phyloP scores from a whole-genome alignment of 2,113 vertebrate genomes.

The Larimichthys crocea region DNA sequence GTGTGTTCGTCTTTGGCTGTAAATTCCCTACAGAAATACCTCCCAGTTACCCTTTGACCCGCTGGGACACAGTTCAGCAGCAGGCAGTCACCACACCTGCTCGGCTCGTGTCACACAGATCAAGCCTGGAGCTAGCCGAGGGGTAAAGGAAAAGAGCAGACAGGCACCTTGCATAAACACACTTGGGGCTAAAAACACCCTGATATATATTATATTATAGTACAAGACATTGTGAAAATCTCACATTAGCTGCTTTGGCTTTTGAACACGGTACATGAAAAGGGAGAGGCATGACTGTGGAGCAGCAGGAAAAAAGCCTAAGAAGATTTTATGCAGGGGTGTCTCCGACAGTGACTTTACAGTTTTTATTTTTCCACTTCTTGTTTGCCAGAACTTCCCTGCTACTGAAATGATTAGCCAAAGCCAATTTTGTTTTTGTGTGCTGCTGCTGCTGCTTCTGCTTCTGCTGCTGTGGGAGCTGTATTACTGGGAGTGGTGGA shows the following conservation, averaged over 20 bases:
- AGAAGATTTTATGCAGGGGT: slow-evolving; percentile 66
- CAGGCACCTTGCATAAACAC: slow-evolving; percentile 32
- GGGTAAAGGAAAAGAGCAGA: slow-evolving; percentile 13
- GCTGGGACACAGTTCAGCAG: slow-evolving; percentile 72
- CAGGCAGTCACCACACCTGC: slow-evolving; percentile 77
- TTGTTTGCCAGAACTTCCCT: slow-evolving; percentile 65
- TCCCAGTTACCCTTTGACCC: slow-evolving; percentile 83
- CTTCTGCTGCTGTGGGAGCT: slow-evolving; percentile 55
- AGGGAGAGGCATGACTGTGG: slow-evolving; percentile 52
- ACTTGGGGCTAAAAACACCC: background rate
- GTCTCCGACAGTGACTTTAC: slow-evolving; percentile 61
- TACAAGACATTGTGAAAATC: slow-evolving; percentile 26
- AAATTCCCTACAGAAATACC: slow-evolving; percentile 84
- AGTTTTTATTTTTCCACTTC: slow-evolving; percentile 18
- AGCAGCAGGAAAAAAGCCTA: slow-evolving; percentile 58
- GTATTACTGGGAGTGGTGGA: slow-evolving; percentile 70
- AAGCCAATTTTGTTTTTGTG: slow-evolving; percentile 39
- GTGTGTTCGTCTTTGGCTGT: slow-evolving; percentile 68
- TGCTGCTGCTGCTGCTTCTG: slow-evolving; percentile 24
- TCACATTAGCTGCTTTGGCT: slow-evolving; percentile 62
- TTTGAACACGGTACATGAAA: slow-evolving; percentile 63
- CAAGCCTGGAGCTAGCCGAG: slow-evolving; percentile 17
- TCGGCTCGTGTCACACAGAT: slow-evolving; percentile 62
- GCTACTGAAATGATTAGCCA: slow-evolving; percentile 65
- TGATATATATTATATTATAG: slow-evolving; percentile 28